These are phyloP conservation scores for Brachyhypopomus occidentalis DNA, from an alignment of 2,113 vertebrate species.

Conservation along the genomic window DNA sequence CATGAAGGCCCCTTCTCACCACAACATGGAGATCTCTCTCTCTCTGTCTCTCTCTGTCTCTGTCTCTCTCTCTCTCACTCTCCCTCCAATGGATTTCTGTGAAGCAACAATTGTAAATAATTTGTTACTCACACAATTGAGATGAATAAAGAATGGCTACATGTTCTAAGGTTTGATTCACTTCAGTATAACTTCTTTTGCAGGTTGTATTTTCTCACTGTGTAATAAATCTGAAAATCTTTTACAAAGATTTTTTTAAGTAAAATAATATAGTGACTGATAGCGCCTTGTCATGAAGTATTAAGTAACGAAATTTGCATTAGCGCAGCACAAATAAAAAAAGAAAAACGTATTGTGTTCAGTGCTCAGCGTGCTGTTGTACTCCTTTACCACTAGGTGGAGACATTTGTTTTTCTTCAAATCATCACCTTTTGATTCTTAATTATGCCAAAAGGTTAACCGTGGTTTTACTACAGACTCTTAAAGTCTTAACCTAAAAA, in stretches of 20 bases:
- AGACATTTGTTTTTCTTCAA: too few species aligned
- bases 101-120: slow-evolving; percentile 73
- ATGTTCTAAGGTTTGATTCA: slow-evolving; percentile 15
- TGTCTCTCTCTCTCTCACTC: slow-evolving; percentile 32
- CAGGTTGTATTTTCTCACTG: background rate
- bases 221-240: too few species aligned
- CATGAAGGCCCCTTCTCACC: slow-evolving; percentile 53
- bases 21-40: slow-evolving; percentile 58
- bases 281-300: background rate
- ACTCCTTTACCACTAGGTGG: background rate
- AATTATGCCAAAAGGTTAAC: too few species aligned
- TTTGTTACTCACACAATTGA: slow-evolving; percentile 69
- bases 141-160: slow-evolving; percentile 63
- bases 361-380: background rate
- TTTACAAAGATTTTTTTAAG: too few species aligned
- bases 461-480: too few species aligned
- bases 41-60: slow-evolving; percentile 52
- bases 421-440: too few species aligned
- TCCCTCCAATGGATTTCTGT: slow-evolving; percentile 43
- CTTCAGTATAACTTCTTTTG: background rate
- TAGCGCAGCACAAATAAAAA: too few species aligned
- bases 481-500: too few species aligned
- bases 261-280: background rate
- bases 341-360: too few species aligned
- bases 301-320: too few species aligned